Percentiles rank a stretch among this genome's conserved stretches.
phyloP scores from a whole-genome alignment of 2,797 vertebrate genomes.

The Notolabrus celidotus region DNA sequence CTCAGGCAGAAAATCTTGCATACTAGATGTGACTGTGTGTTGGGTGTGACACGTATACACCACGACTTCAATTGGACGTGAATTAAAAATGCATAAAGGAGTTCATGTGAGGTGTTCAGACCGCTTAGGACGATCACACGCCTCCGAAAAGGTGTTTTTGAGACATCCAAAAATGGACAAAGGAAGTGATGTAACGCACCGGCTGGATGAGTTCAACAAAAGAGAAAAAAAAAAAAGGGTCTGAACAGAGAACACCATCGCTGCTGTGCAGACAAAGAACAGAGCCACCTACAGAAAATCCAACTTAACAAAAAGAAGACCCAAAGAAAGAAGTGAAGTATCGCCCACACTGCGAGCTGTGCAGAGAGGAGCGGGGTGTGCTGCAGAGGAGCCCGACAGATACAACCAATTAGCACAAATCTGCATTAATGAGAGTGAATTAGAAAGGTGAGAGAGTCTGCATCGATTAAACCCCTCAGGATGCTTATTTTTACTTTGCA shows the following conservation, averaged over 20 bases:
- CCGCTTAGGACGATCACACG: neutral
- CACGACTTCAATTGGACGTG: neutral
- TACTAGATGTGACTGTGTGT: constrained; percentile 16
- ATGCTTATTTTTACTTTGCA: neutral
- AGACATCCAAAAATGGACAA: constrained; percentile 42
- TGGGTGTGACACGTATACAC: neutral
- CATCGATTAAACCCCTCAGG: neutral
- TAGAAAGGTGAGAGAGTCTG: neutral
- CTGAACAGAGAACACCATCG: constrained; percentile 1
- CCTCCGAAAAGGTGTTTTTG: neutral
- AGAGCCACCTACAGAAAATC: constrained; percentile 48
- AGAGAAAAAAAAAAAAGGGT: constrained; percentile 21
- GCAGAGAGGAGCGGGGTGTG: neutral
- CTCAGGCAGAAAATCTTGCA: constrained; percentile 38
- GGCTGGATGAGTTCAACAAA: constrained; percentile 18
- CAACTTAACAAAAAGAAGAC: constrained; percentile 29
- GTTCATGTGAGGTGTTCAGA: neutral
- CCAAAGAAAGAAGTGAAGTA: constrained; percentile 18
- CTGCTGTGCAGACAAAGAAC: constrained; percentile 35
- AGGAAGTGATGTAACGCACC: constrained; percentile 47
- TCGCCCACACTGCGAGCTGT: constrained; percentile 23
- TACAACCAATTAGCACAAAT: neutral
- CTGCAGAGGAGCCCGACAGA: neutral
- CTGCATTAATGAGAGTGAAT: neutral
- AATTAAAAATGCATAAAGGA: neutral